Conservation (phyloP, 2,797 vertebrate species). For the Adelosebastes latens region DNA sequence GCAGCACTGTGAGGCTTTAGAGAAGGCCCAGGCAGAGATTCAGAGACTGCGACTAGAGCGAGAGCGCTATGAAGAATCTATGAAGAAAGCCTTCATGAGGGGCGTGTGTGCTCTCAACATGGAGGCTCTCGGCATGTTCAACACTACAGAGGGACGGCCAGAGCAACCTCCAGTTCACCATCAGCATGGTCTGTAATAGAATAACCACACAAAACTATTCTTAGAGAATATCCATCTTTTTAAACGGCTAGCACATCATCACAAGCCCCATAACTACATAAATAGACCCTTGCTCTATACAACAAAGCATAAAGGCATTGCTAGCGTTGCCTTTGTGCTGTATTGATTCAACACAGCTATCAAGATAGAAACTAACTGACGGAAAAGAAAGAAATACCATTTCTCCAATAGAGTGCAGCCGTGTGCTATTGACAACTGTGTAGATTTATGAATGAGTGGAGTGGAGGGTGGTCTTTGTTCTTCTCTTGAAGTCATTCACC, state of each 20-base stretch:
- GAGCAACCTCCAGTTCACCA: slow-evolving; percentile 69
- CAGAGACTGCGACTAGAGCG: slow-evolving; percentile 87
- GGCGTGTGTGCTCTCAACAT: slow-evolving; percentile 97
- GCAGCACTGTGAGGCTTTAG: slow-evolving; percentile 86
- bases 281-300: not conserved
- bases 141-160: slow-evolving; percentile 79
- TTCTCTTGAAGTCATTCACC: slow-evolving; percentile 13
- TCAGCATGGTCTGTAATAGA: slow-evolving; percentile 74
- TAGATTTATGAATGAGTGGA: slow-evolving; percentile 39
- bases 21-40: slow-evolving; percentile 88
- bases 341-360: slow-evolving; percentile 29
- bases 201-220: not conserved
- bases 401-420: slow-evolving; percentile 22
- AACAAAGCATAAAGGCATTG: slow-evolving; percentile 7
- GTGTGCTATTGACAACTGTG: slow-evolving; percentile 20
- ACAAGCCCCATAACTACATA: not conserved
- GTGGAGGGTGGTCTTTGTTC: slow-evolving; percentile 3
- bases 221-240: not conserved
- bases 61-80: slow-evolving; percentile 91
- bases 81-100: slow-evolving; percentile 99
- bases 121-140: slow-evolving; percentile 95
- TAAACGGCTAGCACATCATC: not conserved
- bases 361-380: slow-evolving; percentile 4
- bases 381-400: slow-evolving; percentile 3
- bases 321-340: not conserved